Conservation (phyloP, 2,113 vertebrate species). For the Morone saxatilis region DNA sequence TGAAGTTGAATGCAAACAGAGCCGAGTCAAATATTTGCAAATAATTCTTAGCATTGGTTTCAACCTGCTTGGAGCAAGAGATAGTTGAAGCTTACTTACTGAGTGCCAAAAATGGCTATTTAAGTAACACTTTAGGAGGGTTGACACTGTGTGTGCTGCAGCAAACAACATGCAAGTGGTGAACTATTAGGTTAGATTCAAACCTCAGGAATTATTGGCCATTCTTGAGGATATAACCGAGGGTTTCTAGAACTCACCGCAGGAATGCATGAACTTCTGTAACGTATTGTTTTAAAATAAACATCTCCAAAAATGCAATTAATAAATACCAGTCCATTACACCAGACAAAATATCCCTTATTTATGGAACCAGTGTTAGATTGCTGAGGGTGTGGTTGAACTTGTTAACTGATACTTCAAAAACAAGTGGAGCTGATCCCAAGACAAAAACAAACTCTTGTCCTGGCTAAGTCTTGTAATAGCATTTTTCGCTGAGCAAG, state of each 20-base stretch:
- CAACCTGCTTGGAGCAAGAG: conserved; percentile 19
- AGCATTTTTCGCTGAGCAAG: conserved; percentile 61
- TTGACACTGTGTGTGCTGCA: conserved; percentile 7
- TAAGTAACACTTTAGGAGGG: background rate
- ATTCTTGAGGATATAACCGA: conserved; percentile 27
- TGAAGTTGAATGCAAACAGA: conserved; percentile 24
- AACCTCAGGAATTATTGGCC: conserved; percentile 29
- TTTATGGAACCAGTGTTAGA: conserved; percentile 59
- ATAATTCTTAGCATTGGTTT: conserved; percentile 3
- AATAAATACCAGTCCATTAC: conserved; percentile 46
- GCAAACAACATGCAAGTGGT: conserved; percentile 31
- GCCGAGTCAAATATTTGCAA: conserved; percentile 21
- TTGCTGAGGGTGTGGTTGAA: conserved; percentile 53
- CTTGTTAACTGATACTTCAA: conserved; percentile 62
- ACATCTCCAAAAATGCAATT: conserved; percentile 57
- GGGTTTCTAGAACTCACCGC: conserved; percentile 24
- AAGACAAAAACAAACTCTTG: conserved; percentile 71
- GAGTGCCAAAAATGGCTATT: background rate
- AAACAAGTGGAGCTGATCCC: conserved; percentile 56
- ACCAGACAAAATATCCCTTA: conserved; percentile 64
- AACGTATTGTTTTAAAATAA: conserved; percentile 59
- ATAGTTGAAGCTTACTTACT: background rate
- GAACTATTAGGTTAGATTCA: conserved; percentile 6
- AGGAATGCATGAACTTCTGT: conserved; percentile 55
- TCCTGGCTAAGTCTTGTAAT: conserved; percentile 61